A percentile compares a stretch with the other conserved stretches of the same genome.
Evolutionary conservation across 2,888 invertebrate species (phyloP).

Genomic region (Drosophila mulleri): DNA sequence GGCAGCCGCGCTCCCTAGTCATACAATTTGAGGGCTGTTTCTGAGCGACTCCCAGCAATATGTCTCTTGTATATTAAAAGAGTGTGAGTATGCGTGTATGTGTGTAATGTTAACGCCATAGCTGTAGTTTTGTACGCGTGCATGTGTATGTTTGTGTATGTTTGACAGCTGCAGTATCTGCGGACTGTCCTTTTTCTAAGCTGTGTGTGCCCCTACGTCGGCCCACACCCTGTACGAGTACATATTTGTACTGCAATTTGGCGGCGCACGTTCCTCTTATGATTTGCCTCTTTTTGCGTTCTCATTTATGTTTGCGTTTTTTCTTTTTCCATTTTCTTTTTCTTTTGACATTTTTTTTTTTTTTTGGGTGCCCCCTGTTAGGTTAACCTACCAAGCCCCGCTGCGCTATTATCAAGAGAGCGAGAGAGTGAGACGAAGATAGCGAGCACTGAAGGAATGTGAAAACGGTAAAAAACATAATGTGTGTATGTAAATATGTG

Average conservation of each 20-base stretch:
- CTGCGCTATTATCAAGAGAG: constrained; percentile 59
- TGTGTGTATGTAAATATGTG: constrained; percentile 5
- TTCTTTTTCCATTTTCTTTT: constrained; percentile 14
- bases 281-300: constrained; percentile 83
- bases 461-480: constrained; percentile 36
- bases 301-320: constrained; percentile 68
- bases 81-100: constrained; percentile 1
- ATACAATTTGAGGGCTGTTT: constrained; percentile 47
- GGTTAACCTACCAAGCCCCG: constrained; percentile 35
- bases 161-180: constrained; percentile 59
- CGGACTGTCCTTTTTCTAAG: constrained; percentile 79
- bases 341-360: background rate
- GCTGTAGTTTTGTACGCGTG: constrained; percentile 6
- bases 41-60: constrained; percentile 46
- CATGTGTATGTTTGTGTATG: constrained; percentile 12
- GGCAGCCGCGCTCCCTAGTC: constrained; percentile 12
- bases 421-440: constrained; percentile 37
- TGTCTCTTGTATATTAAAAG: constrained; percentile 42
- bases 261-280: constrained; percentile 76
- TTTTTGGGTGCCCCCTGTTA: constrained; percentile 65
- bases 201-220: constrained; percentile 58
- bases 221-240: constrained; percentile 50
- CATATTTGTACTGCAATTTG: constrained; percentile 83
- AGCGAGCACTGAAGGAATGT: constrained; percentile 47
- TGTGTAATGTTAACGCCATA: constrained; percentile 46